Base-by-base conservation (phyloP, 2,888 invertebrate species). In the Sepioteuthis lessoniana region DNA sequence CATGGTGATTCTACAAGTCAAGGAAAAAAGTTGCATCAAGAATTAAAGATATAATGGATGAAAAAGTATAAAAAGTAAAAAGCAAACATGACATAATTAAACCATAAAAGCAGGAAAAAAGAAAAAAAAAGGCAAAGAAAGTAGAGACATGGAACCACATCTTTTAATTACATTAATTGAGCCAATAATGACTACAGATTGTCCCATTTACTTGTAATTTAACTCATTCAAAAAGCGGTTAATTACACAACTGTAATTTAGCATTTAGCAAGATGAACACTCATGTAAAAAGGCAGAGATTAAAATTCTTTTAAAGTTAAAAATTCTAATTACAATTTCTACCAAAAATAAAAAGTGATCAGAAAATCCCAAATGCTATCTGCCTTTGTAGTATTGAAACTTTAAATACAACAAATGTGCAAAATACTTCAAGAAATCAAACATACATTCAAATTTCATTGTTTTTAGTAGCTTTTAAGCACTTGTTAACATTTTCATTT, bases 211-310 rank as follows among this genome's bases (percentile, higher is more conserved):
- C n/a, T 76, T 76, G 76, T 76, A 76, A 76, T 76, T 76, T 76
- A 76, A 76, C 76, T 76, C n/a, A 16, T 76, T 76, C 76, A 76
- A 76, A 76, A 76, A 76, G n/a, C 16, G 19, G 76, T 35, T 76
- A 76, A 76, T 76, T n/a, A 76, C 76, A 35, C 76, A 76, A 76
- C 76, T n/a, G n/a, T n/a, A n/a, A n/a, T n/a, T n/a, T 76, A n/a
- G 19, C 7, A 76, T 76, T 35, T 76, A 76, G 13, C n/a, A 76
- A 42, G n/a, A 76, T 5, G n/a, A 76, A 76, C 76, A 76, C 19
- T n/a, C 31, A 31, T 19, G 25, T 35, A 76, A 76, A 76, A 35
- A 35, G 76, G 16, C 13, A n/a, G n/a, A 76, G 76, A 76, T 76
- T 76, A 76, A 76, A 76, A 76, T 76, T n/a, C 76, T 76, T 35